Conservation (phyloP, 2,797 vertebrate species). For the Syndactyla subalaris region DNA sequence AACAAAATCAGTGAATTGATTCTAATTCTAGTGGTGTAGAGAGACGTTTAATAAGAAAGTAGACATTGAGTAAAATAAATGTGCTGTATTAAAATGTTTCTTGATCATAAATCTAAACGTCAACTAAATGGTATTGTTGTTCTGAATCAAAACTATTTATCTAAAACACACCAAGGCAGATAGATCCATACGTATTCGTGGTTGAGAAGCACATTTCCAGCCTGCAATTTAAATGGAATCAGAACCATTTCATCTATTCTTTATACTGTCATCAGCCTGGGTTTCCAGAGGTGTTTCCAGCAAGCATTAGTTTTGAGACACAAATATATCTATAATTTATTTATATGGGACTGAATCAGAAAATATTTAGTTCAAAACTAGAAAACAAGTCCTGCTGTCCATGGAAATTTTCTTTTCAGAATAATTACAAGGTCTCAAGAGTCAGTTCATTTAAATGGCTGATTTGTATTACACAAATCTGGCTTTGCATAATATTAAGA, state of each 20-base stretch:
- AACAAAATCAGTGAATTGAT: background rate
- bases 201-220: background rate
- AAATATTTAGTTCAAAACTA: background rate
- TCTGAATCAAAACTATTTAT: background rate
- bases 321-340: background rate
- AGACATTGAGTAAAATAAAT: background rate
- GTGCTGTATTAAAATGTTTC: background rate
- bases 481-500: background rate
- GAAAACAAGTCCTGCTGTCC: background rate
- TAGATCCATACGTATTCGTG: background rate
- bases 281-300: background rate
- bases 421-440: background rate
- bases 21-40: background rate
- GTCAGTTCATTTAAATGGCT: background rate
- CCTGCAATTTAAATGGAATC: background rate
- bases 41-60: background rate
- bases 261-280: background rate
- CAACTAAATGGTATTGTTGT: background rate
- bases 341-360: background rate
- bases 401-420: background rate
- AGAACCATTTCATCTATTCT: background rate
- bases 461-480: background rate
- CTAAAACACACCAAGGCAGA: background rate
- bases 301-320: background rate
- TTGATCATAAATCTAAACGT: slow-evolving; percentile 11